phyloP scores from a whole-genome alignment of 2,113 vertebrate genomes.

The Lathamus discolor region DNA sequence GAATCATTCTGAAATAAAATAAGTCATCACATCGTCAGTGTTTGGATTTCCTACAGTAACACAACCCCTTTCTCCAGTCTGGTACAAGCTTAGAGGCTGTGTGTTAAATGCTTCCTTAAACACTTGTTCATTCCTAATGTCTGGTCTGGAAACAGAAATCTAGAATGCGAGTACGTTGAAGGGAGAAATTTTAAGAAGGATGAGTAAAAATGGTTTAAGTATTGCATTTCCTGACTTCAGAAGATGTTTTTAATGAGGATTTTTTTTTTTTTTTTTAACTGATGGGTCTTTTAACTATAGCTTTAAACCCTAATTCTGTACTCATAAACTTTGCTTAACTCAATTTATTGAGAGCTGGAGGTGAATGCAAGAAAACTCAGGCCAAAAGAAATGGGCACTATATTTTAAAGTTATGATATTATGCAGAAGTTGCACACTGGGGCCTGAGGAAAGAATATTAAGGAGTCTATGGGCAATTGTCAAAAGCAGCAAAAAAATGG shows the following conservation, averaged over 20 bases:
- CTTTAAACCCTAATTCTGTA: background rate
- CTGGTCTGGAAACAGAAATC: background rate
- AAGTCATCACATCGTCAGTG: background rate
- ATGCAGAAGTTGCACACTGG: background rate
- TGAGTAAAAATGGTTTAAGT: background rate
- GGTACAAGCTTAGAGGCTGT: background rate
- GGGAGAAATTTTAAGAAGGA: background rate
- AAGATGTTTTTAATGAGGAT: background rate
- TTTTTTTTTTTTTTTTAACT: background rate
- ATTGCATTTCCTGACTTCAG: background rate
- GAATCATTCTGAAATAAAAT: background rate
- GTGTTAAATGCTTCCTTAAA: background rate
- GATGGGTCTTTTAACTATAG: background rate
- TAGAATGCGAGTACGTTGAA: background rate
- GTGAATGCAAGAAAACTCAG: background rate
- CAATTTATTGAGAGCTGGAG: background rate
- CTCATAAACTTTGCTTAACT: background rate
- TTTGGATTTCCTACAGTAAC: background rate
- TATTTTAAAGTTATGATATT: background rate
- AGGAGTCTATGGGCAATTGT: background rate
- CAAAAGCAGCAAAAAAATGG: background rate
- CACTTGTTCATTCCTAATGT: constrained; percentile 6
- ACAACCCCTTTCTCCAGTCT: background rate
- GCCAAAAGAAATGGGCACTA: background rate
- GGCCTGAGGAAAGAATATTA: background rate